Base-by-base conservation (phyloP, 2,797 vertebrate genomes). In the Hydrocynus forskahlii region DNA sequence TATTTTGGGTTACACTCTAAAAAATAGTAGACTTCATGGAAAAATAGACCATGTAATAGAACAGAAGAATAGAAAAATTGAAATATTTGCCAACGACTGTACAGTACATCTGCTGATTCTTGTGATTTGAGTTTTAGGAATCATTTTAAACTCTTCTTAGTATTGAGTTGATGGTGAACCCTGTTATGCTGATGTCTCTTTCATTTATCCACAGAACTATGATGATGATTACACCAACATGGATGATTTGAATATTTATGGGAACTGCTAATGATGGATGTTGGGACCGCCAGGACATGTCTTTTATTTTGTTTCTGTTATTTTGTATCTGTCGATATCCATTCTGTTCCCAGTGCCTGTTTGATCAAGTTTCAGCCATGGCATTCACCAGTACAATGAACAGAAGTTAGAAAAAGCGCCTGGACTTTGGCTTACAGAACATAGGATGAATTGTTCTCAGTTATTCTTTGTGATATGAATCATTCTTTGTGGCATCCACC, bases 181-280 rank as follows among this genome's bases (percentile, higher is more conserved):
- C 12, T 55, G 21, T 17, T 17, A 21, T 45, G 43, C 43, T 64
- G 0, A 55, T 40, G 0, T 1, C 9, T 29, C 9, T 57, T 68
- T 52, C 8, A 23, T 81, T 75, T 57, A 64, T 75, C 14, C 48
- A 55, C 17, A 82, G 80, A n/a, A 0, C 10, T 76, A 55, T 35
- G 74, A 40, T 63, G 38, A 81, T 64, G 66, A 70, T 57, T 81
- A 81, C 72, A 54, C 21, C 59, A 78, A 86, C 16, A 1, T 50
- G 52, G 73, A 16, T 2, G 76, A 79, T 1, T 0, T 7, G 14
- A 82, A 74, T 17, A 13, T 82, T 0, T 86, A 86, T 80, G 85
- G 76, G 19, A 84, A 86, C 55, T 12, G 80, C 21, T 80, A 40
- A 84, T 38, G n/a, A 40, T 10, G 35, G 19, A 57, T 21, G 54